Conservation (phyloP, 1,140 invertebrate species). For the Drosophila subpulchrella region DNA sequence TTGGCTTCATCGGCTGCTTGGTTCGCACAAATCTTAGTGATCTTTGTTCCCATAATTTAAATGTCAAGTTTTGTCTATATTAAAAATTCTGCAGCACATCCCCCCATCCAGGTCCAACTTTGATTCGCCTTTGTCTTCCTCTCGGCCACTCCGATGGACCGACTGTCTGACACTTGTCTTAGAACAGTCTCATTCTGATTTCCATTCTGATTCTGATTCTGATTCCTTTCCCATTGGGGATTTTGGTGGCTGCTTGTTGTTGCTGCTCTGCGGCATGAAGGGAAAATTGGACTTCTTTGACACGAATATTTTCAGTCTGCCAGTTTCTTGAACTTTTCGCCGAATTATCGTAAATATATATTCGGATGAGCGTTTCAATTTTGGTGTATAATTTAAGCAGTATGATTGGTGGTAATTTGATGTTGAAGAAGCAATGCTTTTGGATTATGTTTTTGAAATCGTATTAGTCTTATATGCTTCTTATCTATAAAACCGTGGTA, state of each 20-base stretch:
- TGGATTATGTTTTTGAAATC: not conserved
- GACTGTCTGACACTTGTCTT: constrained; percentile 58
- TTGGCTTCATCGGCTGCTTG: constrained; percentile 2
- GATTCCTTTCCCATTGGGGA: constrained; percentile 4
- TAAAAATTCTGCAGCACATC: constrained; percentile 61
- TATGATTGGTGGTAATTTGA: constrained; percentile 6
- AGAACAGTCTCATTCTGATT: constrained; percentile 32
- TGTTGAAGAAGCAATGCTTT: too few relatives aligned
- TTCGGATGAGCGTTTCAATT: not conserved
- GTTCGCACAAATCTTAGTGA: constrained; percentile 49
- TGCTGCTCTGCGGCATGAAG: constrained; percentile 43
- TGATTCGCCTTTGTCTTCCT: constrained; percentile 32
- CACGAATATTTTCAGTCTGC: constrained; percentile 50
- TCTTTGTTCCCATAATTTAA: constrained; percentile 78
- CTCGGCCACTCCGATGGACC: constrained; percentile 27
- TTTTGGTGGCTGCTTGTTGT: constrained; percentile 8
- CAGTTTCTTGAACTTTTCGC: constrained; percentile 22
- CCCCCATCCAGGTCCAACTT: constrained; percentile 8
- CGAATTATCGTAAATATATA: constrained; percentile 49
- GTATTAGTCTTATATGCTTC: not conserved
- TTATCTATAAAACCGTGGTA: not conserved
- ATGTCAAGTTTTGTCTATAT: constrained; percentile 80
- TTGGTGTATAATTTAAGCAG: constrained; percentile 31
- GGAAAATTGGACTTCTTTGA: constrained; percentile 61
- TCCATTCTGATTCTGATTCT: not conserved